These are phyloP conservation scores for Oreochromis aureus DNA, from an alignment of 2,113 vertebrate genomes.

Conservation along the genomic window DNA sequence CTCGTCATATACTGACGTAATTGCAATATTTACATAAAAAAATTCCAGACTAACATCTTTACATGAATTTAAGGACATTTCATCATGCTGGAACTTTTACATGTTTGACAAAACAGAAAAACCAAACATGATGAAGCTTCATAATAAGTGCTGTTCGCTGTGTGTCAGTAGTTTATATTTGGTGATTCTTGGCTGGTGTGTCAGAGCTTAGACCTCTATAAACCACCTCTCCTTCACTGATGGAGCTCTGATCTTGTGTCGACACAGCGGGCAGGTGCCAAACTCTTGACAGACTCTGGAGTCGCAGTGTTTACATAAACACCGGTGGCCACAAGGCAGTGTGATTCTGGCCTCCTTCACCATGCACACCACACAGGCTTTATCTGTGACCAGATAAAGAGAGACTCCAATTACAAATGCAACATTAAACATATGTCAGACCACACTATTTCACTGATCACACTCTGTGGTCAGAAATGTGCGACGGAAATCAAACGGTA, in stretches of 20 bases:
- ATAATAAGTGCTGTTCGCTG: background rate
- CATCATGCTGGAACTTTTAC: background rate
- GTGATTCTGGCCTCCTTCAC: background rate
- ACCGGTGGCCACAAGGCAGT: constrained; percentile 64
- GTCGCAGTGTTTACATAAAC: constrained; percentile 56
- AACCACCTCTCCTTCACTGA: fast-evolving
- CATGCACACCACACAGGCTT: constrained; percentile 62
- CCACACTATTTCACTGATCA: background rate
- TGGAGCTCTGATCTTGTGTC: background rate
- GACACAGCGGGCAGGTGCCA: constrained; percentile 68
- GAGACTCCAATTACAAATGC: background rate
- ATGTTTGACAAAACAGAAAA: background rate
- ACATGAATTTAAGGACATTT: background rate
- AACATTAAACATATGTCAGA: background rate
- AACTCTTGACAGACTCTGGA: constrained; percentile 17
- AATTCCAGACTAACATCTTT: background rate
- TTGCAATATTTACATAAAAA: background rate
- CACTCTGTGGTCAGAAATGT: background rate
- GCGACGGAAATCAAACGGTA: background rate
- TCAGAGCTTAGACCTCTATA: background rate
- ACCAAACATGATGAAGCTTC: background rate
- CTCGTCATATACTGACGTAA: background rate
- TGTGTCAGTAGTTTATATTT: background rate
- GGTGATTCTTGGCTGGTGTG: background rate
- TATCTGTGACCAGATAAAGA: background rate